A percentile compares a stretch with the other conserved stretches of the same genome.
phyloP scores from a whole-genome alignment of 2,797 vertebrate genomes.

The Malacoraja senta region DNA sequence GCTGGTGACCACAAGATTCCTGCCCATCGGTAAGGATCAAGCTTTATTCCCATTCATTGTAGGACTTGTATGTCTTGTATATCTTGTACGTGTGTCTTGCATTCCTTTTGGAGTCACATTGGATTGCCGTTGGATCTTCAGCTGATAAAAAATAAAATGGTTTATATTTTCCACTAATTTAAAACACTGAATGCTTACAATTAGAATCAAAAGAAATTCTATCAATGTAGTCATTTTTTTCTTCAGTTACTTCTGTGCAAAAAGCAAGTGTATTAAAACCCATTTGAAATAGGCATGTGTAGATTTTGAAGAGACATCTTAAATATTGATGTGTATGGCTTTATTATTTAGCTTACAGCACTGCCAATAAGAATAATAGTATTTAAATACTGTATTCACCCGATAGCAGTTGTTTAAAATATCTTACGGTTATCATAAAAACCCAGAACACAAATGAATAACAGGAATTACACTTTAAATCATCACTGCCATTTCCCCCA shows the following conservation, averaged over 20 bases:
- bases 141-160: background rate
- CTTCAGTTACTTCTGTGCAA: background rate
- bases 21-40: slow-evolving; percentile 74
- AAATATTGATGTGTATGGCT: background rate
- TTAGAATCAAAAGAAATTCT: background rate
- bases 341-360: background rate
- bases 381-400: background rate
- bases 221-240: background rate
- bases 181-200: background rate
- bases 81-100: background rate
- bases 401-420: background rate
- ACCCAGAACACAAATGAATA: background rate
- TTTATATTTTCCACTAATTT: background rate
- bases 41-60: no score
- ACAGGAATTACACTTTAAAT: slow-evolving; percentile 27
- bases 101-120: background rate
- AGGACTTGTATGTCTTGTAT: no score
- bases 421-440: background rate
- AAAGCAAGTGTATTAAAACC: background rate
- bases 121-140: background rate
- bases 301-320: background rate
- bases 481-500: background rate
- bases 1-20: slow-evolving; percentile 87
- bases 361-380: background rate
- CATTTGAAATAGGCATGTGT: background rate